These are phyloP conservation scores for Acanthornis magna DNA, from an alignment of 2,797 vertebrate genomes.

Conservation along the genomic window DNA sequence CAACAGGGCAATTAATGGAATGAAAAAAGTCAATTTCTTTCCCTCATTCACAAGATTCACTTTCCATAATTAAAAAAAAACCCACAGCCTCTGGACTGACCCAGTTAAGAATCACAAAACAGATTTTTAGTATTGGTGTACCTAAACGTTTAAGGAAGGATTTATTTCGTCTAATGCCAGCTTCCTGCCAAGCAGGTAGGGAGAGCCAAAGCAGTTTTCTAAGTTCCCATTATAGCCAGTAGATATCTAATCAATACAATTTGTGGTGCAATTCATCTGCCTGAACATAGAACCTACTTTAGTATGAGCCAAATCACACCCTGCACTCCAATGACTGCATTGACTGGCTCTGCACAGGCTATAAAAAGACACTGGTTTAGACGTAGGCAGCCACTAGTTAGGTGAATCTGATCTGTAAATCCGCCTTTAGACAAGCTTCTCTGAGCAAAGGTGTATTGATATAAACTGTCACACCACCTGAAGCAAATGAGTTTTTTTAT, in stretches of 20 bases:
- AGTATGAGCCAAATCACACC: background rate
- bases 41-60: background rate
- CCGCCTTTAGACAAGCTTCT: background rate
- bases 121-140: background rate
- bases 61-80: background rate
- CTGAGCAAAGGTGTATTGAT: background rate
- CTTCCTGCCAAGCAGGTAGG: background rate
- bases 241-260: background rate
- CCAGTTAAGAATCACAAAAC: background rate
- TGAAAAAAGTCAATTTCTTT: background rate
- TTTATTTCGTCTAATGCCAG: background rate
- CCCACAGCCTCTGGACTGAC: background rate
- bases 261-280: background rate
- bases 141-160: background rate
- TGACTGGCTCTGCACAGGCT: background rate
- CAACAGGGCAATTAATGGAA: background rate
- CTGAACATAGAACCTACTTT: background rate
- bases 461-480: background rate
- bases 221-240: background rate
- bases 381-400: background rate
- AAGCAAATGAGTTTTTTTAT: background rate
- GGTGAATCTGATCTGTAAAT: background rate
- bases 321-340: background rate
- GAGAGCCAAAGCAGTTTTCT: background rate
- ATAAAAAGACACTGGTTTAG: background rate